Conservation (phyloP, 2,113 vertebrate genomes). For the Probosciger aterrimus region DNA sequence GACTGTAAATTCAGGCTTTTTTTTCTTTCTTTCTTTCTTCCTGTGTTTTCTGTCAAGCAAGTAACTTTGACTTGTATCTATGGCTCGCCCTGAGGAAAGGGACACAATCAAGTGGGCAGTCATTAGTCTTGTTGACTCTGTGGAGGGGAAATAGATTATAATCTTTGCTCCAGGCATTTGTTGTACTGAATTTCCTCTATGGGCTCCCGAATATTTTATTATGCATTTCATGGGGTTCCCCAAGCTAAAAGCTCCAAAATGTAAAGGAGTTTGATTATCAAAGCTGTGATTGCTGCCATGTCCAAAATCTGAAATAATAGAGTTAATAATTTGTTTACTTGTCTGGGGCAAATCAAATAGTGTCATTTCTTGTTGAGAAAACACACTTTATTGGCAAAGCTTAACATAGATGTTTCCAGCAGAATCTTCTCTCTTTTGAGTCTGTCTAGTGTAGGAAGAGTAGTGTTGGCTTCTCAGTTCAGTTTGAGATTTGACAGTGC, state of each 20-base stretch:
- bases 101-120: conserved; percentile 8
- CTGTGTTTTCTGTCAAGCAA: conserved; percentile 22
- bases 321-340: conserved; percentile 35
- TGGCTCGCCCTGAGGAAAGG: conserved; percentile 11
- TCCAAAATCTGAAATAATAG: neutral
- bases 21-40: neutral
- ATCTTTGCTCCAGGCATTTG: conserved; percentile 51
- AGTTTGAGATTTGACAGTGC: conserved; percentile 40
- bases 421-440: conserved; percentile 36
- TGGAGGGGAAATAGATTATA: conserved; percentile 2
- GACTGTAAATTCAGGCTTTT: neutral
- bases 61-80: conserved; percentile 6
- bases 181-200: neutral
- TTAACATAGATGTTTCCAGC: conserved; percentile 34
- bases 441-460: conserved; percentile 5
- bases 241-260: neutral
- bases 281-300: neutral
- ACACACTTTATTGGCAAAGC: conserved; percentile 6
- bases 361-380: conserved; percentile 33
- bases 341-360: neutral
- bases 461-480: conserved; percentile 29
- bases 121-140: conserved; percentile 23
- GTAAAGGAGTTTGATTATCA: neutral
- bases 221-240: neutral
- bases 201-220: neutral